Base-by-base conservation (phyloP, 2,797 vertebrate genomes). In the Allenopithecus nigroviridis region DNA sequence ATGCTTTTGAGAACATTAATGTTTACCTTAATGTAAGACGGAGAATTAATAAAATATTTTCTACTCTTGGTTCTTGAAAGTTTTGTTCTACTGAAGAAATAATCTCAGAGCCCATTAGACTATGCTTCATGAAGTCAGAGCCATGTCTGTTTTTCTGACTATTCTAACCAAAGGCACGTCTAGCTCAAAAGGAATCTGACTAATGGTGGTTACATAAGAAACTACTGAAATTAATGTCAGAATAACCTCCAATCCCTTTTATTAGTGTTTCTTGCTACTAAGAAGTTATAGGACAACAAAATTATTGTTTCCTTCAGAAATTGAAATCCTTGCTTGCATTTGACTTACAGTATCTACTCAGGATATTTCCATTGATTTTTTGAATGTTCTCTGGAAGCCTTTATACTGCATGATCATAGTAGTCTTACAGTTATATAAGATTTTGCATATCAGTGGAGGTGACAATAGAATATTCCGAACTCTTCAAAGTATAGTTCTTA, bases 301-400 rank as follows among this genome's bases (percentile, higher is more conserved):
- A 92, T 85, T 76, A 90, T 21, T 72, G n/a, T 98, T 94, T 90
- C 59, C 64, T 92, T 91, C 48, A 48, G 14, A 96, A 75, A 30
- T 64, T 64, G 64, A 94, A 43, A 81, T 95, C 84, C 70, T 85
- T 59, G 14, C 4, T 94, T 84, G 33, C 26, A 57, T 84, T 90
- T 21, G 94, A 22, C 78, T 33, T 94, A 50, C 19, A 68, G 6
- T 96, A 92, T 93, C 84, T 84, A 43, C 50, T 88, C 12, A 39
- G 16, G 22, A 21, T 86, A 10, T 83, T 94, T 96, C 57, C 3
- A 13, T 22, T 93, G 53, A n/a, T 22, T 89, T 97, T 96, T 57
- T 57, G 53, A 81, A 79, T 75, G 94, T 89, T 24, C 53, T 86
- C 57, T 59, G 24, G 30, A 79, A 91, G 72, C n/a, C 5, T 7